These are phyloP conservation scores for Beroe forskalii DNA, from an alignment of 37 sponge, comb jelly and placozoan genomes.

Conservation along the genomic window DNA sequence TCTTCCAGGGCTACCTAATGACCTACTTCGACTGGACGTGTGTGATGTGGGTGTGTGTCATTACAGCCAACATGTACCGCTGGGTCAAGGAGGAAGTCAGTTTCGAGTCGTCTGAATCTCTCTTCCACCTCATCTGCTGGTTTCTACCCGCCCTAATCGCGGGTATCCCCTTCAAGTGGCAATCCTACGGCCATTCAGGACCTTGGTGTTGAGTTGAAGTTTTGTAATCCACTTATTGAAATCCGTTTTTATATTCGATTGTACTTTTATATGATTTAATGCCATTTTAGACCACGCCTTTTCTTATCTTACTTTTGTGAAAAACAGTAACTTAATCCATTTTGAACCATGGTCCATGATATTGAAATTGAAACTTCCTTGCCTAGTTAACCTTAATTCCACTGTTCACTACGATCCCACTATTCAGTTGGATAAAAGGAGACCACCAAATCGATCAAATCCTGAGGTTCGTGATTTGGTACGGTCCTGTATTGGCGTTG, in stretches of 20 bases:
- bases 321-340: too few relatives aligned
- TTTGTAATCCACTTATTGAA: not conserved
- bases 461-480: slow-evolving; percentile 65
- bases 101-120: slow-evolving; percentile 41
- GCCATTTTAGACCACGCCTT: too few relatives aligned
- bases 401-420: too few relatives aligned
- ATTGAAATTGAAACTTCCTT: too few relatives aligned
- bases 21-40: slow-evolving; percentile 64
- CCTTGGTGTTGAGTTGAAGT: slow-evolving; percentile 67
- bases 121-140: slow-evolving; percentile 44
- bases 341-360: too few relatives aligned
- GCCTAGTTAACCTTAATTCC: too few relatives aligned
- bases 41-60: slow-evolving; percentile 29
- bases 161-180: slow-evolving; percentile 70
- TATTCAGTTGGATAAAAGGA: slow-evolving; percentile 71
- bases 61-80: slow-evolving; percentile 38
- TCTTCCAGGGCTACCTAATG: slow-evolving; percentile 62
- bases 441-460: slow-evolving; percentile 47
- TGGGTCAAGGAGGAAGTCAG: slow-evolving; percentile 25
- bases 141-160: slow-evolving; percentile 41
- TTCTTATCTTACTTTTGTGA: too few relatives aligned
- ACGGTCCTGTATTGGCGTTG: slow-evolving; percentile 67
- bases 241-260: too few relatives aligned
- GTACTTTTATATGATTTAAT: too few relatives aligned
- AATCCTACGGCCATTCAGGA: slow-evolving; percentile 72